Conservation (phyloP, 2,888 invertebrate genomes). For the Frankliniella fusca region DNA sequence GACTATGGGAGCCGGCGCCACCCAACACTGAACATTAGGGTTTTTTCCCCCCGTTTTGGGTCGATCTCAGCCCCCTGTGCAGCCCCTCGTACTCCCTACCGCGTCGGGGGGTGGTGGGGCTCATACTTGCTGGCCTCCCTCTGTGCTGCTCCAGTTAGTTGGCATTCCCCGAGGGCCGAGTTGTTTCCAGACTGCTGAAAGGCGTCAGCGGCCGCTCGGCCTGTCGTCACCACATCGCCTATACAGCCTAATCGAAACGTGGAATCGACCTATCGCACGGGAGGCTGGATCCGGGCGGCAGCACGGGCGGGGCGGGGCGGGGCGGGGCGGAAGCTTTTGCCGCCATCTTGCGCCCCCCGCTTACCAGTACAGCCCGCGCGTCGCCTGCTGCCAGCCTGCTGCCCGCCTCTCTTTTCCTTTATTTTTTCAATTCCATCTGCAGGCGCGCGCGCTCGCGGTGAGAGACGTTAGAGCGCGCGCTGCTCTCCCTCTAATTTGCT, state of each 20-base stretch:
- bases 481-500: constrained; percentile 13
- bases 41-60: too few relatives aligned
- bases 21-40: too few relatives aligned
- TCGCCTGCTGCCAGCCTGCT: background rate
- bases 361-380: background rate
- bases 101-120: background rate
- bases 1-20: too few relatives aligned
- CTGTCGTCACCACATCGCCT: too few relatives aligned
- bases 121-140: too few relatives aligned
- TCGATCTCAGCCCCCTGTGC: too few relatives aligned
- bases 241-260: background rate
- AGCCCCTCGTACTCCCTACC: too few relatives aligned
- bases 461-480: background rate
- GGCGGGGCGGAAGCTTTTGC: background rate
- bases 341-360: background rate
- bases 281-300: background rate
- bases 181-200: too few relatives aligned
- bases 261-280: background rate
- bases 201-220: too few relatives aligned
- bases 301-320: background rate
- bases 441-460: background rate
- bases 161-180: background rate
- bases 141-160: too few relatives aligned
- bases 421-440: constrained; percentile 15
- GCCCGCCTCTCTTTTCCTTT: background rate